A percentile compares a stretch with the other conserved stretches of the same genome.
phyloP scores from a whole-genome alignment of 2,888 invertebrate species.

The Cryptus armator region DNA sequence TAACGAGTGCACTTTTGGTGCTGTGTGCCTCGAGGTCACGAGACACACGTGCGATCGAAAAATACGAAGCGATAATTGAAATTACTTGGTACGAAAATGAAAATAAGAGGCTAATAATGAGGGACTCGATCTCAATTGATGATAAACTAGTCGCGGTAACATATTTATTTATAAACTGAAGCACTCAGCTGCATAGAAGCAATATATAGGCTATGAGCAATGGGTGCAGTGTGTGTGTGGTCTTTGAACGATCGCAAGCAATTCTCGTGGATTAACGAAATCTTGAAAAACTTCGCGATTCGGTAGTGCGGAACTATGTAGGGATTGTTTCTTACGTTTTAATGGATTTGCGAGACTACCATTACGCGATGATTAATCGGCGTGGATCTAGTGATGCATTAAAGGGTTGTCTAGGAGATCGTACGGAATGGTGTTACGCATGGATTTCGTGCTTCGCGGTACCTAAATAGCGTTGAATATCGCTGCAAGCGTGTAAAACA shows the following conservation, averaged over 20 bases:
- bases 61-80: background rate
- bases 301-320: background rate
- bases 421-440: background rate
- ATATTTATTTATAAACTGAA: slow-evolving; percentile 60
- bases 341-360: background rate
- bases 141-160: background rate
- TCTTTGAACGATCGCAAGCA: too few relatives aligned
- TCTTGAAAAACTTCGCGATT: too few relatives aligned
- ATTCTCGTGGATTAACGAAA: too few relatives aligned
- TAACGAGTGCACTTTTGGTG: too few relatives aligned
- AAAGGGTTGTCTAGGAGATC: background rate
- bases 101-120: background rate
- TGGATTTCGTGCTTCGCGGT: slow-evolving; percentile 14
- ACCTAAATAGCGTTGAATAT: background rate
- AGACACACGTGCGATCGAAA: background rate
- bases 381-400: background rate
- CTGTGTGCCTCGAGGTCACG: background rate
- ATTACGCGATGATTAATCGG: background rate
- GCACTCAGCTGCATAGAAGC: slow-evolving; percentile 33
- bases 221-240: background rate
- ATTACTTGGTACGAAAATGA: background rate
- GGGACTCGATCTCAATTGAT: background rate
- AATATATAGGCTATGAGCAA: slow-evolving; percentile 25
- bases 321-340: background rate
- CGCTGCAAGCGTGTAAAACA: background rate